These are phyloP conservation scores for Sebastes jordani DNA, from an alignment of 2,797 vertebrate genomes.

Conservation along the genomic window DNA sequence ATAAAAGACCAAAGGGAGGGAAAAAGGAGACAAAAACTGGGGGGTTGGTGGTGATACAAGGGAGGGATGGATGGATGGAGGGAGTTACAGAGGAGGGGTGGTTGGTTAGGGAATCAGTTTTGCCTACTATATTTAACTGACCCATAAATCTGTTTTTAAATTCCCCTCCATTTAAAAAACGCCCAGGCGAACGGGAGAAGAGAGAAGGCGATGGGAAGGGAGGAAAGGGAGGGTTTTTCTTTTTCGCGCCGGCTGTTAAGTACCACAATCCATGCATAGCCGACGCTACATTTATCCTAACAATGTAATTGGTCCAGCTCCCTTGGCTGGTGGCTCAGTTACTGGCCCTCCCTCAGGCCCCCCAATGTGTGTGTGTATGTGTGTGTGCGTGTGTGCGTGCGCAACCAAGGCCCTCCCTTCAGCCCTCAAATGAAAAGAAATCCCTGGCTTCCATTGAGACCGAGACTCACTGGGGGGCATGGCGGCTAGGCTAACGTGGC, in stretches of 20 bases:
- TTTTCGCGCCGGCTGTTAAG: constrained; percentile 87
- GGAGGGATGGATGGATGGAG: constrained; percentile 70
- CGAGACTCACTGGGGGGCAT: constrained; percentile 55
- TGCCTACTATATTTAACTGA: constrained; percentile 90
- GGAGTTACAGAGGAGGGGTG: constrained; percentile 75
- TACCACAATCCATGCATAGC: constrained; percentile 88
- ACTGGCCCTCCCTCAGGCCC: constrained; percentile 83
- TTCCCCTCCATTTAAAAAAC: constrained; percentile 86
- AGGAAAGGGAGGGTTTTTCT: constrained; percentile 77
- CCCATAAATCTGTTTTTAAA: constrained; percentile 92
- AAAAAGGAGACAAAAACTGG: constrained; percentile 70
- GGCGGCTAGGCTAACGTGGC: constrained; percentile 60
- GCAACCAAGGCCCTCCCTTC: constrained; percentile 66
- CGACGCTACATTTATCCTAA: constrained; percentile 83
- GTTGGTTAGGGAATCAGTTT: constrained; percentile 84
- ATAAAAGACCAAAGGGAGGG: constrained; percentile 85
- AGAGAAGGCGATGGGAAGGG: constrained; percentile 52
- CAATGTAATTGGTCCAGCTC: constrained; percentile 90
- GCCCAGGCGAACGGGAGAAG: constrained; percentile 68
- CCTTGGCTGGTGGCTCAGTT: constrained; percentile 86
- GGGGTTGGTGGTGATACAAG: constrained; percentile 64
- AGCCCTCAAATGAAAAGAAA: constrained; percentile 83
- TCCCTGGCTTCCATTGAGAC: constrained; percentile 82
- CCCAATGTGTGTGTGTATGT: constrained; percentile 24
- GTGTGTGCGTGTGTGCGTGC: constrained; percentile 10